These are phyloP conservation scores for Thysanoteuthis rhombus DNA, from an alignment of 2,888 invertebrate species.

Conservation along the genomic window DNA sequence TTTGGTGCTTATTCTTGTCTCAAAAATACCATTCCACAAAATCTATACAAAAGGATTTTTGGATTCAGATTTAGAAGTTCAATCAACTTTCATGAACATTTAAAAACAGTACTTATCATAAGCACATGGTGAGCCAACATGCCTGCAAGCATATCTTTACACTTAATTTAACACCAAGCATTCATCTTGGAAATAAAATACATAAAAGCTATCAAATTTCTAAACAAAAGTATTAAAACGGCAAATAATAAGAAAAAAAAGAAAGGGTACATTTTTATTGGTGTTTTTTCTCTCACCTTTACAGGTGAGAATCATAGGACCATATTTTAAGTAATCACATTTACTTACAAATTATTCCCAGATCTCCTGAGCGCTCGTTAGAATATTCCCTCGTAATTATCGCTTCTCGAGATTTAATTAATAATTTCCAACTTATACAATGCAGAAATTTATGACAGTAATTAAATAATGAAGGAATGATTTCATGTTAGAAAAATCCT, in stretches of 20 bases:
- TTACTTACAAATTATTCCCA: background rate
- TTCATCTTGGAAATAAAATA: background rate
- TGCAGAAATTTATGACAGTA: background rate
- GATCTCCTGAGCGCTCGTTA: background rate
- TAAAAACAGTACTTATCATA: background rate
- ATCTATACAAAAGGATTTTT: too few relatives aligned
- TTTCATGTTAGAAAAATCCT: background rate
- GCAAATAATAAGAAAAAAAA: background rate
- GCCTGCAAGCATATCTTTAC: background rate
- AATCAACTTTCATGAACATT: background rate
- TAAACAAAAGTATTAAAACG: background rate
- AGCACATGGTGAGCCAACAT: background rate
- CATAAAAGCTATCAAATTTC: background rate
- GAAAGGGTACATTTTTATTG: background rate
- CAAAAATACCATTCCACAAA: too few relatives aligned
- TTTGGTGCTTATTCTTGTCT: too few relatives aligned
- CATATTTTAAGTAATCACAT: background rate
- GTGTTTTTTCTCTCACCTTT: background rate
- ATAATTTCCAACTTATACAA: background rate
- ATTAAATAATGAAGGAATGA: background rate
- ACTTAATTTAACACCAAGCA: background rate
- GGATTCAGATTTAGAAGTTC: too few relatives aligned
- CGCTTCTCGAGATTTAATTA: background rate
- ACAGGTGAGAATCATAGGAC: background rate
- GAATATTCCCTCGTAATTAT: conserved; percentile 12